These are phyloP conservation scores for Trichogramma evanescens DNA, from an alignment of 2,888 invertebrate species.

Conservation along the genomic window DNA sequence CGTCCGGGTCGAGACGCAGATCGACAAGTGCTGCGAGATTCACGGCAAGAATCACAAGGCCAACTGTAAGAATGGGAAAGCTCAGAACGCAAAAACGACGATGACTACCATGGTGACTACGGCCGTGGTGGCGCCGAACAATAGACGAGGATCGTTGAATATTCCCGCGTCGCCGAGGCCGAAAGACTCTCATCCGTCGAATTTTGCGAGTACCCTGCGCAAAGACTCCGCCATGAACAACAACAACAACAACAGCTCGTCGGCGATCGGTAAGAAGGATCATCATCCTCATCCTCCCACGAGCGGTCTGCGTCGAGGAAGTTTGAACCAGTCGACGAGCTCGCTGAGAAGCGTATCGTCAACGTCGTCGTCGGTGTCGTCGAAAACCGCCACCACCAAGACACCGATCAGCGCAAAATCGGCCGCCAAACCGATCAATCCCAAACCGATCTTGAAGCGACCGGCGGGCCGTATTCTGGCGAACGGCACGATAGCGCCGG, in stretches of 20 bases:
- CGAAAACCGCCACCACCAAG: not conserved
- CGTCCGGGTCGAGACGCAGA: slow-evolving; percentile 50
- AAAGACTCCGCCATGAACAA: slow-evolving; percentile 49
- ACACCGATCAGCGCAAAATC: too few species aligned
- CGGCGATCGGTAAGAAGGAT: not conserved
- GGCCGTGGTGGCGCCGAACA: slow-evolving; percentile 34
- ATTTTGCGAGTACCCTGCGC: slow-evolving; percentile 62
- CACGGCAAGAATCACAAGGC: slow-evolving; percentile 53
- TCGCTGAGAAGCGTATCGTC: slow-evolving; percentile 37
- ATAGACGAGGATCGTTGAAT: slow-evolving; percentile 55
- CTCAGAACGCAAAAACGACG: slow-evolving; percentile 43
- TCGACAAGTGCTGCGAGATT: slow-evolving; percentile 64
- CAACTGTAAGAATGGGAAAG: slow-evolving; percentile 46
- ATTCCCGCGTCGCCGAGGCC: slow-evolving; percentile 52
- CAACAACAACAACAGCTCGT: slow-evolving; percentile 21
- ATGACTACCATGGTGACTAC: slow-evolving; percentile 44
- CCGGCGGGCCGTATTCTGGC: not conserved
- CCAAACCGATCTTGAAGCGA: slow-evolving; percentile 17
- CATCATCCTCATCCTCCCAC: slow-evolving; percentile 24
- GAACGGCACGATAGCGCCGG: slow-evolving; percentile 3
- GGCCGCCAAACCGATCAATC: not conserved
- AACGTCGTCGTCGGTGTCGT: too few species aligned
- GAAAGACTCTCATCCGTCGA: slow-evolving; percentile 63
- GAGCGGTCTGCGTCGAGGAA: slow-evolving; percentile 48
- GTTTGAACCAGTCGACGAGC: slow-evolving; percentile 41